These are phyloP conservation scores for Heteronetta atricapilla DNA, from an alignment of 2,113 vertebrate species.

Conservation along the genomic window DNA sequence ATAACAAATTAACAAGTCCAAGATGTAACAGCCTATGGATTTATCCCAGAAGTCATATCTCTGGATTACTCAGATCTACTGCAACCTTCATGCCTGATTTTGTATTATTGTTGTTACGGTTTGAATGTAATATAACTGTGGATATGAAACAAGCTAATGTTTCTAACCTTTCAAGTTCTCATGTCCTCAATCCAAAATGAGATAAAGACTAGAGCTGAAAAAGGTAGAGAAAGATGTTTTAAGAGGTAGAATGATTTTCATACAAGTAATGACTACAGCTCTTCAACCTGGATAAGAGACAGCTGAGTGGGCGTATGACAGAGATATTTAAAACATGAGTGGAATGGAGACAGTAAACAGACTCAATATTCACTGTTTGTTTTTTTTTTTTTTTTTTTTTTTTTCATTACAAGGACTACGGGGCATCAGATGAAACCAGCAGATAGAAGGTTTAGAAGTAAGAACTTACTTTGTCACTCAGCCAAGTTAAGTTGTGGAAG, in stretches of 20 bases:
- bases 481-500: background rate
- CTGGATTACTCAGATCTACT: background rate
- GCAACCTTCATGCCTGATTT: background rate
- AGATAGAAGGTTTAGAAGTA: background rate
- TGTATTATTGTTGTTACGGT: background rate
- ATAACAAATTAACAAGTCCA: background rate
- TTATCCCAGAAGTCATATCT: background rate
- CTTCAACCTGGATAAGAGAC: background rate
- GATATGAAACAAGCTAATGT: background rate
- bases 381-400: background rate
- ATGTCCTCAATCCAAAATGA: background rate
- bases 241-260: background rate
- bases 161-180: background rate
- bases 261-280: background rate
- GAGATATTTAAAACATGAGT: slow-evolving; percentile 17
- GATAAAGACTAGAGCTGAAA: background rate
- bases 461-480: background rate
- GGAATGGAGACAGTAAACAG: background rate
- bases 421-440: background rate
- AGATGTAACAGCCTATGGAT: background rate
- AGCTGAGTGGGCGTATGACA: background rate
- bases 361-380: background rate
- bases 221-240: background rate
- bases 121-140: background rate
- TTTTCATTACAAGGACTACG: background rate